These are phyloP conservation scores for Rosalia funebris DNA, from an alignment of 2,888 invertebrate species.

Conservation along the genomic window DNA sequence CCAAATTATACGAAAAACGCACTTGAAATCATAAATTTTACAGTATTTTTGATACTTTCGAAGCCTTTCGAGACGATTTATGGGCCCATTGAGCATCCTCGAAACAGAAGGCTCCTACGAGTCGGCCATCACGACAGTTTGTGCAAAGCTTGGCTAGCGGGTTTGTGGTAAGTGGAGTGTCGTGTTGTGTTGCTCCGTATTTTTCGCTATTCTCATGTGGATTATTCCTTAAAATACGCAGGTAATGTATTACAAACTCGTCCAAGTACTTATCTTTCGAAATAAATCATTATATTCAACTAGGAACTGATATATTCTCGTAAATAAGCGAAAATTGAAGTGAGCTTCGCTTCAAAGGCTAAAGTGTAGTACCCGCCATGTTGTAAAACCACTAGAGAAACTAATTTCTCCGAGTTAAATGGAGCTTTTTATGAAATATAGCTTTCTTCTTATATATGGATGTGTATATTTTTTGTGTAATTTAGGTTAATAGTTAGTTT, in stretches of 20 bases:
- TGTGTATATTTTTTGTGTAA: constrained; percentile 64
- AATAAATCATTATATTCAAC: constrained; percentile 26
- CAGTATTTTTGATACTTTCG: constrained; percentile 48
- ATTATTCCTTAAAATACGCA: constrained; percentile 63
- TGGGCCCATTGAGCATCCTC: constrained; percentile 34
- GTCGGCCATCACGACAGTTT: constrained; percentile 63
- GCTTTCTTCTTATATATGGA: constrained; percentile 58
- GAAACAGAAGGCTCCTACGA: constrained; percentile 46
- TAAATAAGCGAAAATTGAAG: constrained; percentile 55
- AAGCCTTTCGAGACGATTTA: constrained; percentile 35
- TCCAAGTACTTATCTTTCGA: constrained; percentile 30
- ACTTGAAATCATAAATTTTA: constrained; percentile 43
- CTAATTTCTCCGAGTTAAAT: constrained; percentile 50
- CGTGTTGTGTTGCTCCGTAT: constrained; percentile 64
- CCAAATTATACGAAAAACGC: constrained; percentile 34
- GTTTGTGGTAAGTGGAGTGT: constrained; percentile 65
- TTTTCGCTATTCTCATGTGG: constrained; percentile 65
- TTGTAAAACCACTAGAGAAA: constrained; percentile 70
- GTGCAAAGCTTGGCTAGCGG: constrained; percentile 64
- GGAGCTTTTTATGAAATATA: constrained; percentile 46
- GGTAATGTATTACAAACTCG: constrained; percentile 58
- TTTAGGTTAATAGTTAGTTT: constrained; percentile 62
- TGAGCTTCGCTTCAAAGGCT: constrained; percentile 62
- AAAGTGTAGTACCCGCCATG: constrained; percentile 72
- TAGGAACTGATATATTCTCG: constrained; percentile 23